Percentiles rank a stretch among this genome's conserved stretches.
phyloP scores from a whole-genome alignment of 2,797 vertebrate genomes.

The Sebastiscus albofasciatus region DNA sequence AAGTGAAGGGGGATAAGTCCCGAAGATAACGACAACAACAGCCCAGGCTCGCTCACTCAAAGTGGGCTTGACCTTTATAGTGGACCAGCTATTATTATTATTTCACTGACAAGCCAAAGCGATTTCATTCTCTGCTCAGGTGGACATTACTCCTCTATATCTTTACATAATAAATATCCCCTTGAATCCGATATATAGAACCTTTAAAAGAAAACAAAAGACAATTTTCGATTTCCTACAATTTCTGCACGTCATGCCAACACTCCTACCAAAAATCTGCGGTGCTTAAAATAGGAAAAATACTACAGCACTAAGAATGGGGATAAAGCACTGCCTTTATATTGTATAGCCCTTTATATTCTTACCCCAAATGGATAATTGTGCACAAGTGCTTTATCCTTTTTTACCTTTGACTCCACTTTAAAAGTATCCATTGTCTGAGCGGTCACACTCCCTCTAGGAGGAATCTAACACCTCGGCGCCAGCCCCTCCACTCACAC shows the following conservation, averaged over 20 bases:
- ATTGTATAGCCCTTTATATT: neutral
- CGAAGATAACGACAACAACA: no score
- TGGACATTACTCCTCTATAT: no score
- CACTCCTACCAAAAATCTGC: neutral
- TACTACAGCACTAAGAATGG: neutral
- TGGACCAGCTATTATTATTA: no score
- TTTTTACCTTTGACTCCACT: conserved; percentile 51
- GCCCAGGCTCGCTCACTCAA: no score
- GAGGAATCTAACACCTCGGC: conserved; percentile 71
- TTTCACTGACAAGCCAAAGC: no score
- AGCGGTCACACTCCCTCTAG: conserved; percentile 32
- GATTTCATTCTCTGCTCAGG: no score
- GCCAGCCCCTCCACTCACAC: conserved; percentile 50
- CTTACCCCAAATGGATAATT: conserved; percentile 34
- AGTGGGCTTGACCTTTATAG: no score
- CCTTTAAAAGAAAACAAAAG: neutral
- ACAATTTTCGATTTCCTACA: neutral
- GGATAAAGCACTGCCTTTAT: neutral
- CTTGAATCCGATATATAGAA: no score
- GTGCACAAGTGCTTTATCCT: conserved; percentile 38
- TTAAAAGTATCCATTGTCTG: conserved; percentile 51
- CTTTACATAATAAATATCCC: no score
- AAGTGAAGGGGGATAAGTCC: no score
- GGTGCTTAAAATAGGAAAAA: neutral
- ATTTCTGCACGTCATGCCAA: neutral